Conservation (phyloP, 2,797 vertebrate genomes). For the Amniataba percoides region DNA sequence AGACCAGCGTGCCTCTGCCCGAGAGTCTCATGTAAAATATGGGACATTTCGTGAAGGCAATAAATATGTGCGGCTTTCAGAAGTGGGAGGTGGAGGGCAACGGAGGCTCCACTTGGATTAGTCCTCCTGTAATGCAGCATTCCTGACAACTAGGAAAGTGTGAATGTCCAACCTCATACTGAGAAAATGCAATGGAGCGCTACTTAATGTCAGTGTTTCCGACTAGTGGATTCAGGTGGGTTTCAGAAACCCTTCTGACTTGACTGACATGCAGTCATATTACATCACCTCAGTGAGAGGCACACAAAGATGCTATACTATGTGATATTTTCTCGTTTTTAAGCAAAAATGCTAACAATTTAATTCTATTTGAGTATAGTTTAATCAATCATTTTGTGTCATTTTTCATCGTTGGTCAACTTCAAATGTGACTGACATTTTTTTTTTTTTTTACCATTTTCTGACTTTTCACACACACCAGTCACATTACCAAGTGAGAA, state of each 20-base stretch:
- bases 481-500: background rate
- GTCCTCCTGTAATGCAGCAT: conserved; percentile 9
- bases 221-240: background rate
- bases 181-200: conserved; percentile 40
- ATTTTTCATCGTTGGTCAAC: too few species aligned
- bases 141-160: conserved; percentile 15
- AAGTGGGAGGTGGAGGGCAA: conserved; percentile 65
- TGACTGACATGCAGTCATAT: conserved; percentile 8
- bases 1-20: conserved; percentile 87
- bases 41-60: conserved; percentile 93
- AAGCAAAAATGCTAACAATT: background rate
- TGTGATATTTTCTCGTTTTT: background rate
- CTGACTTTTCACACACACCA: background rate
- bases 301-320: background rate
- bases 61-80: conserved; percentile 86
- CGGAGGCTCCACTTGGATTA: conserved; percentile 82
- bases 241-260: conserved; percentile 6
- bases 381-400: background rate
- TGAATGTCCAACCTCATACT: conserved; percentile 30
- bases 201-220: conserved; percentile 31
- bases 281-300: conserved; percentile 4
- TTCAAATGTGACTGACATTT: background rate
- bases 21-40: conserved; percentile 94
- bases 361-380: background rate
- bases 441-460: background rate